A percentile compares a stretch with the other conserved stretches of the same genome.
Conservation (phyloP, 2,113 vertebrate genomes). For the Smithornis capensis region DNA sequence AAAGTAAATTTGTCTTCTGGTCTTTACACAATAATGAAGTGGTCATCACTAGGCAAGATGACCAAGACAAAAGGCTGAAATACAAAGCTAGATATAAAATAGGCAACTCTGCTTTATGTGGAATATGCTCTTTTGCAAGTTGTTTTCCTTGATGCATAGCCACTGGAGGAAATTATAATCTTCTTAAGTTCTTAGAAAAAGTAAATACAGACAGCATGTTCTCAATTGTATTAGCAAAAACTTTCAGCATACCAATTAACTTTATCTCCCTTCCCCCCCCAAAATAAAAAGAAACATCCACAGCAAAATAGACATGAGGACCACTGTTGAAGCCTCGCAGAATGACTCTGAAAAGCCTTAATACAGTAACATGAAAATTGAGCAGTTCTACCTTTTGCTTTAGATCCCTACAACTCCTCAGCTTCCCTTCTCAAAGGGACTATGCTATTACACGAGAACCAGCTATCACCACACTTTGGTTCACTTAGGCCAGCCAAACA, state of each 20-base stretch:
- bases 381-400: background rate
- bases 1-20: background rate
- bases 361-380: background rate
- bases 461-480: background rate
- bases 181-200: constrained; percentile 35
- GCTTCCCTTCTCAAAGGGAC: background rate
- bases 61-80: background rate
- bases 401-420: background rate
- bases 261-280: background rate
- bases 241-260: background rate
- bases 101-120: background rate
- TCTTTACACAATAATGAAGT: background rate
- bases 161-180: background rate
- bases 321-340: background rate
- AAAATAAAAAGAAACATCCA: background rate
- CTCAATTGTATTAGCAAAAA: background rate
- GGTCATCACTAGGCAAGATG: background rate
- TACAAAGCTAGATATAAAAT: background rate
- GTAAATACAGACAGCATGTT: background rate
- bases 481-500: background rate
- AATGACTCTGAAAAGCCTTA: background rate
- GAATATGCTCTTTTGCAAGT: background rate
- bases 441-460: background rate
- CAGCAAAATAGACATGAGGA: background rate
- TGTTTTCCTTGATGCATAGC: background rate